Conservation (phyloP, 2,113 vertebrate genomes). For the Syngnathoides biaculeatus region DNA sequence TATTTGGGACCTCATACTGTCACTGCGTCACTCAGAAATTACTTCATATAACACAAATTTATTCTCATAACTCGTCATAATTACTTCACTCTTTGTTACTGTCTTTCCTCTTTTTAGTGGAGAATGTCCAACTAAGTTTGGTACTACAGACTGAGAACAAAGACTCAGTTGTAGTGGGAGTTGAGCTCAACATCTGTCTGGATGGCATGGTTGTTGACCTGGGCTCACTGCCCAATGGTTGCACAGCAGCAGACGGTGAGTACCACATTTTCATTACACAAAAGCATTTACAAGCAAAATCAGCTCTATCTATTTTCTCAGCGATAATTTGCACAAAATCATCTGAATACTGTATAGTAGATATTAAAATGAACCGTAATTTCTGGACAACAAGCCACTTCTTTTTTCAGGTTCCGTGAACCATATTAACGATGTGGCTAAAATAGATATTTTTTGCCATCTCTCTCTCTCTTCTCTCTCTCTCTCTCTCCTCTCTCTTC, state of each 20-base stretch:
- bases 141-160: constrained; percentile 94
- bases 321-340: neutral
- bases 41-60: neutral
- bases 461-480: too few species aligned
- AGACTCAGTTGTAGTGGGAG: constrained; percentile 87
- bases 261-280: constrained; percentile 55
- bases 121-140: constrained; percentile 91
- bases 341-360: neutral
- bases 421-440: too few species aligned
- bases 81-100: neutral
- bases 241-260: constrained; percentile 84
- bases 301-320: neutral
- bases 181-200: constrained; percentile 93
- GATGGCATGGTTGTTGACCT: constrained; percentile 89
- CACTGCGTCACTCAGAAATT: neutral
- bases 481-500: too few species aligned
- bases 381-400: too few species aligned
- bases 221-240: constrained; percentile 86
- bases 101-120: constrained; percentile 75
- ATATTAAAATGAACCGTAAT: too few species aligned
- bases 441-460: too few species aligned
- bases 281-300: constrained; percentile 19
- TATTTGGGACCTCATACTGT: too few species aligned
- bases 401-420: too few species aligned
- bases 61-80: neutral